Evolutionary conservation across 2,888 invertebrate species (phyloP), one percentile per base, ranked within the genome.

Genomic region (Ennomos fuscantarius): DNA sequence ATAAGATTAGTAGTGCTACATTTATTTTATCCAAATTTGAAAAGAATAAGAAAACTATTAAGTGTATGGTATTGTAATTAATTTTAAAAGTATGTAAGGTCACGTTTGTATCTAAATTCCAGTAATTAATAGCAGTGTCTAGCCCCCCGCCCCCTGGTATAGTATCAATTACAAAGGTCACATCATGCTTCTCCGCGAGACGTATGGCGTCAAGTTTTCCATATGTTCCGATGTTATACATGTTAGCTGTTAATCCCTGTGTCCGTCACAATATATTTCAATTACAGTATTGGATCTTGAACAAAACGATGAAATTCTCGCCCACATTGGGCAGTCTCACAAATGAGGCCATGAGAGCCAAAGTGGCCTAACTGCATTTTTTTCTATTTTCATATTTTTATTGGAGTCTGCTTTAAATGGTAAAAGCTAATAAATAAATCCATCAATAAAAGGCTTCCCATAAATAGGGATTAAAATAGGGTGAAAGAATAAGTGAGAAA

Each of bases 191-290:
- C n/a, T n/a, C 32, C 15, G 44, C 43, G 55, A 24, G 24, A 50
- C 62, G 67, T 64, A 65, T 55, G 62, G 66, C 67, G 76, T 75
- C 79, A 75, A 78, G 74, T 82, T 78, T 49, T 78, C 84, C 82
- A 84, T 82, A 81, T 85, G 85, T 73, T 70, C 56, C 61, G 68
- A 66, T 75, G 75, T 72, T 73, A 75, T 68, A 74, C 64, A 72
- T 33, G 52, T 63, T 60, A 60, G 31, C 13, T 42, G 39, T 42
- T 39, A 43, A 56, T 46, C 50, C 46, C 24, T 52, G 11, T 41
- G 52, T 31, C 12, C 32, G 11, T 31, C 33, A 72, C 67, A 75
- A 71, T 73, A 73, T 76, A 51, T 41, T 8, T 31, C 31, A 37
- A 9, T 50, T 8, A 36, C 55, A 49, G 49, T 41, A 34, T 34